These are phyloP conservation scores for Mus spretus DNA, from an alignment of 2,797 vertebrate genomes.

Conservation along the genomic window DNA sequence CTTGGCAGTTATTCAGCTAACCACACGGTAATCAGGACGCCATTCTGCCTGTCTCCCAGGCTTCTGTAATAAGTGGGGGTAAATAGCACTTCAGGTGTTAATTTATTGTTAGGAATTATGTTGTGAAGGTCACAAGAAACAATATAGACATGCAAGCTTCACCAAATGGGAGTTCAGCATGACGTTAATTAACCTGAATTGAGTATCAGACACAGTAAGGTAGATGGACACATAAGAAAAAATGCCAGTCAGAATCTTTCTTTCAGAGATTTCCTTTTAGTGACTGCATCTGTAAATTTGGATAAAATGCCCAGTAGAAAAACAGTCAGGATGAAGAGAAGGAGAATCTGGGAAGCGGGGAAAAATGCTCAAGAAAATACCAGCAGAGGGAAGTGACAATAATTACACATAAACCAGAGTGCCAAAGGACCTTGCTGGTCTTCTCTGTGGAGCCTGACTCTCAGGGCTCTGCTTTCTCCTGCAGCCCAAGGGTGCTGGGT, in stretches of 20 bases:
- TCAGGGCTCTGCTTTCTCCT: background rate
- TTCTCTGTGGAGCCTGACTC: background rate
- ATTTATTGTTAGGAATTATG: background rate
- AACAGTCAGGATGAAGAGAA: conserved; percentile 34
- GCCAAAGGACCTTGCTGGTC: background rate
- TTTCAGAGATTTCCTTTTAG: conserved; percentile 44
- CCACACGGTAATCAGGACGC: fast-evolving
- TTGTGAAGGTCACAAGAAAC: background rate
- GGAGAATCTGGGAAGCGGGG: background rate
- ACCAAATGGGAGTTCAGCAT: background rate
- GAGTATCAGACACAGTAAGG: background rate
- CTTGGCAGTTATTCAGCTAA: background rate
- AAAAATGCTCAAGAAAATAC: background rate
- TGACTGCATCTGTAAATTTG: background rate
- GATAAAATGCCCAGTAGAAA: conserved; percentile 10
- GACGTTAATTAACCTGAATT: background rate
- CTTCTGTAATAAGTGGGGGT: background rate
- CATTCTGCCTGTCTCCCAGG: background rate
- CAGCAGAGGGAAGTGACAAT: background rate
- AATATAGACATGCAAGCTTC: fast-evolving
- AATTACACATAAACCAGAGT: background rate
- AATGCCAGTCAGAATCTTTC: background rate
- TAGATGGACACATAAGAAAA: background rate
- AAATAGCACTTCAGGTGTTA: background rate
- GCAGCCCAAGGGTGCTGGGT: background rate